Base-by-base conservation (phyloP, 2,113 vertebrate genomes). In the Phrynosoma blainvillii region DNA sequence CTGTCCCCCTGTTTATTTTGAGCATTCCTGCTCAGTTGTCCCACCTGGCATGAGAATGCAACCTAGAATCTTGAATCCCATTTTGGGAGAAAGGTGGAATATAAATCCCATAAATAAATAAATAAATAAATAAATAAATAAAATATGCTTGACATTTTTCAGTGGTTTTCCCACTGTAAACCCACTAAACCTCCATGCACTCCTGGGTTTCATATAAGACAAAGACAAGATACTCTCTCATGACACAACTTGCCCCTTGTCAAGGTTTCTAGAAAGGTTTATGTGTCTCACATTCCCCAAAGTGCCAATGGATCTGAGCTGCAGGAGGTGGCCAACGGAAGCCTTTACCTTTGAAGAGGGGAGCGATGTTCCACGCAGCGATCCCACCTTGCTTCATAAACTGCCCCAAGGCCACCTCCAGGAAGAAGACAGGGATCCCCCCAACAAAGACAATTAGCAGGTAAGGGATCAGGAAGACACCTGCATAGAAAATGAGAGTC, bases 361-460 rank as follows among this genome's bases (percentile, higher is more conserved):
- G 98, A 62, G 97, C 98, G 66, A 99, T 99, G 95, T 99, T 99
- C 98, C 98, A 99, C 79, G 98, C 98, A 23, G 98, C 98, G 89
- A 99, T 98, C 73, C 98, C 98, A 89, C 98, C 98, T 89, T 98
- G 98, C 94, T 99, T 99, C 98, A 99, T 99, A 93, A 99, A 99
- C 95, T 99, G 98, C 85, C 98, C 98, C 93, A 99, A 94, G 1
- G 98, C 98, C 89, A 99, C 98, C 96, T 99, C 98, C 95, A 99
- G 94, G 96, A 99, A 99, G 97, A 99, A 99, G 91, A 99, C 98
- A 20, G 98, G 98, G 92, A 99, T 98, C 75, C 98, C 98, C 7
- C 98, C 98, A 14, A 99, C 96, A 91, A 99, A 97, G 87, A 98
- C 98, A 23, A 98, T 98, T 94, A 99, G 95, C 93, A 98, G 83